These are phyloP conservation scores for Saturnia pavonia DNA, from an alignment of 2,888 invertebrate genomes.

Conservation along the genomic window DNA sequence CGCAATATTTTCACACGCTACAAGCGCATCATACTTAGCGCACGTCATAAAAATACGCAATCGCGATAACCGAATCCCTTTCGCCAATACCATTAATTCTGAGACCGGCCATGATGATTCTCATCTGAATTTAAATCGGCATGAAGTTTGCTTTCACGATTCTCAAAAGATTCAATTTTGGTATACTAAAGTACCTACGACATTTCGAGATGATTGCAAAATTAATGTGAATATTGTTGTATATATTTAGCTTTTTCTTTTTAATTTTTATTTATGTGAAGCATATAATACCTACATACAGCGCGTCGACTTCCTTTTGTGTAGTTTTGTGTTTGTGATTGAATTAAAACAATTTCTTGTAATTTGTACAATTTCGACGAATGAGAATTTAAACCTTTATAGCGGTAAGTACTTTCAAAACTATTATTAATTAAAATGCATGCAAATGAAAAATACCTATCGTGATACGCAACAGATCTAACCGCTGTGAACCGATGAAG, in stretches of 20 bases:
- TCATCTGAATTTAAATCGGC: slow-evolving; percentile 20
- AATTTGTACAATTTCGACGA: background rate
- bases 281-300: background rate
- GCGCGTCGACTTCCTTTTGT: background rate
- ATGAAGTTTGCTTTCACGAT: slow-evolving; percentile 19
- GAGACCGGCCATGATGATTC: background rate
- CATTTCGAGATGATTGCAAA: slow-evolving; percentile 12
- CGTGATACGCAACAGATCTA: slow-evolving; percentile 3
- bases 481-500: slow-evolving; percentile 6
- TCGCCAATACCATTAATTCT: slow-evolving; percentile 18
- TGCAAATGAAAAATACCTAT: slow-evolving; percentile 2
- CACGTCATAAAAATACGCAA: slow-evolving; percentile 34
- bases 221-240: slow-evolving; percentile 14
- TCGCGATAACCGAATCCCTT: slow-evolving; percentile 20
- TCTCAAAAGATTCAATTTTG: background rate
- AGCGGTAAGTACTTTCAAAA: slow-evolving; percentile 13
- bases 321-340: slow-evolving; percentile 13
- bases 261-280: background rate
- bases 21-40: slow-evolving; percentile 40
- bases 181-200: background rate
- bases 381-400: background rate
- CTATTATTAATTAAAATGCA: background rate
- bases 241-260: slow-evolving; percentile 10
- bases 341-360: background rate
- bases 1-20: slow-evolving; percentile 44